These are phyloP conservation scores for Podarcis raffonei DNA, from an alignment of 2,113 vertebrate species.

Conservation along the genomic window DNA sequence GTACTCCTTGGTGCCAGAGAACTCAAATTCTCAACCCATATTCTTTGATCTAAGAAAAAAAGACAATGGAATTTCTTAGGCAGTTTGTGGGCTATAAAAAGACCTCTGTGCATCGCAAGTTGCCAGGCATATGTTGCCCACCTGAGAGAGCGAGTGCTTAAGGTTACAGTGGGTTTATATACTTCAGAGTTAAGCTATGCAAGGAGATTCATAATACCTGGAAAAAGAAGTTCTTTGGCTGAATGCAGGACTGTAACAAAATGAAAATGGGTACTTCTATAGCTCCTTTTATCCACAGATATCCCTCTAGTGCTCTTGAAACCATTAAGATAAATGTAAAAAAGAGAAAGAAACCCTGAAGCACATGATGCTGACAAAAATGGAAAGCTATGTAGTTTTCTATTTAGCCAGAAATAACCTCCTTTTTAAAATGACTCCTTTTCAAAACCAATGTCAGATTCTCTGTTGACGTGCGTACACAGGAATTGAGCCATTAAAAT, in stretches of 20 bases:
- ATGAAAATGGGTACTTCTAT: background rate
- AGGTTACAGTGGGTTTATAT: background rate
- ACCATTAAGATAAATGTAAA: slow-evolving; percentile 11
- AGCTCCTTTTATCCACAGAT: background rate
- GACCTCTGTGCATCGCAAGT: background rate
- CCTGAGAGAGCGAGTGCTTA: background rate
- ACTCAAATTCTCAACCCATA: background rate
- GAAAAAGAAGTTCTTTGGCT: background rate
- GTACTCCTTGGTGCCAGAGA: background rate
- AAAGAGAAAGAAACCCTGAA: background rate
- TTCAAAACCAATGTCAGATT: background rate
- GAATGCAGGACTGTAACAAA: background rate
- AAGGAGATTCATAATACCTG: background rate
- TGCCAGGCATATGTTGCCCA: background rate
- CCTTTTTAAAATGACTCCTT: background rate
- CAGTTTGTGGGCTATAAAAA: background rate
- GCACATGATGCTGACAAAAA: background rate
- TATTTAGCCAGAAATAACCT: background rate
- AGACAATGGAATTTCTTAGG: background rate
- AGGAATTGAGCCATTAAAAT: background rate
- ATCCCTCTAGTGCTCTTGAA: background rate
- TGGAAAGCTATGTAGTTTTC: background rate
- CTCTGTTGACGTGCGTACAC: background rate
- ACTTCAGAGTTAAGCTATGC: background rate
- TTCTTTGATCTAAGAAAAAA: background rate